phyloP scores from a whole-genome alignment of 2,113 vertebrate species.

The Eulemur rufifrons region DNA sequence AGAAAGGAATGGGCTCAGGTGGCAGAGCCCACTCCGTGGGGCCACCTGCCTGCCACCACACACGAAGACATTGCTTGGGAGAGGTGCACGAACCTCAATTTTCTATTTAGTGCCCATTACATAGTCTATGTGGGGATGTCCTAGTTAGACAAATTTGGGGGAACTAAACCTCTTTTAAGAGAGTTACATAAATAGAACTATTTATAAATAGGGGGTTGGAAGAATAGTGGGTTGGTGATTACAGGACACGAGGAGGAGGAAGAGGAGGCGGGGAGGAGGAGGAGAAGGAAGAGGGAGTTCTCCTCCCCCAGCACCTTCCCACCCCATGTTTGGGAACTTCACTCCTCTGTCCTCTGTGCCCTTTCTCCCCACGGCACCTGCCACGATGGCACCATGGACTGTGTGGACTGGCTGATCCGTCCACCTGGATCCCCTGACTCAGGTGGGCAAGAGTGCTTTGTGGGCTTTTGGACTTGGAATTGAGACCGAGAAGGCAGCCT shows the following conservation, averaged over 20 bases:
- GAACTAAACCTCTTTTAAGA: not conserved
- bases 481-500: not conserved
- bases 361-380: not conserved
- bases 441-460: not conserved
- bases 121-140: not conserved
- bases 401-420: not conserved
- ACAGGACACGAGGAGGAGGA: not conserved
- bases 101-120: not conserved
- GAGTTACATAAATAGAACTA: not conserved
- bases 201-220: not conserved
- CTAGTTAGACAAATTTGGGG: not conserved
- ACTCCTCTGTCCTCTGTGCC: not conserved
- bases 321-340: rapidly evolving
- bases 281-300: no score
- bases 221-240: not conserved
- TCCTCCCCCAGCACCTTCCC: no score
- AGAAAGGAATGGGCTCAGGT: rapidly evolving
- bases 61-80: not conserved
- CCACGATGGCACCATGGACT: rapidly evolving
- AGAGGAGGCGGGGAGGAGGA: not conserved
- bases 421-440: not conserved
- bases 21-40: not conserved
- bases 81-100: not conserved
- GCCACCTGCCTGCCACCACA: not conserved
- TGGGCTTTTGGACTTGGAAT: not conserved